phyloP scores from a whole-genome alignment of 2,888 invertebrate species.

The Gymnoscelis rufifasciata region DNA sequence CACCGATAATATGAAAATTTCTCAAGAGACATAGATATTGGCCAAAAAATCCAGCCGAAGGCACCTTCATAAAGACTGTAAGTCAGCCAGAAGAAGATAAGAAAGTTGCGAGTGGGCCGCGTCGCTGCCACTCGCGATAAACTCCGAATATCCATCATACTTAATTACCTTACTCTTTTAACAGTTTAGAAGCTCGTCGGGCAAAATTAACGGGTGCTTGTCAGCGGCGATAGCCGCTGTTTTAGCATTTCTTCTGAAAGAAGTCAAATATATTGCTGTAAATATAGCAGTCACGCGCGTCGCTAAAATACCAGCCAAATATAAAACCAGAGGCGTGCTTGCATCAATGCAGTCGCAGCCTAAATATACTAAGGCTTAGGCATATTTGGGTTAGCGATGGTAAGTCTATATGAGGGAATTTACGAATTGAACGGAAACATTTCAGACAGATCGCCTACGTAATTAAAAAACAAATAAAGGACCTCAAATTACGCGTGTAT shows the following conservation, averaged over 20 bases:
- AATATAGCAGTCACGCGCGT: no score
- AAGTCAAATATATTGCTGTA: no score
- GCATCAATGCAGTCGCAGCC: no score
- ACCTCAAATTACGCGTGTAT: no score
- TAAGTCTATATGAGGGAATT: no score
- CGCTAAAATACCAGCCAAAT: no score
- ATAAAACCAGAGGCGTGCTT: no score
- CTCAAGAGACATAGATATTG: constrained; percentile 30
- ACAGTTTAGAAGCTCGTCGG: constrained; percentile 59
- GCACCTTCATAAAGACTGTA: constrained; percentile 47
- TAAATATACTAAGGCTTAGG: no score
- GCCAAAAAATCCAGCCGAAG: constrained; percentile 41
- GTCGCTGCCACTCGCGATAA: constrained; percentile 62
- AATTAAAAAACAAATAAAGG: no score
- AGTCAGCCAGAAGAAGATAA: constrained; percentile 55
- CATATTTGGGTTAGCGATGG: no score
- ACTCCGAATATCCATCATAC: constrained; percentile 72
- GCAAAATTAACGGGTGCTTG: constrained; percentile 60
- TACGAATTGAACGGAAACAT: no score
- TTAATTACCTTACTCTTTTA: constrained; percentile 72
- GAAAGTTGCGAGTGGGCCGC: constrained; percentile 57
- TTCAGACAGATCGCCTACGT: no score
- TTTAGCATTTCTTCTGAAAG: constrained; percentile 50
- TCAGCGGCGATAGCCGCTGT: constrained; percentile 54
- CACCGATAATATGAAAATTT: constrained; percentile 25